Conservation (phyloP, 2,113 vertebrate species). For the Proteles cristata region DNA sequence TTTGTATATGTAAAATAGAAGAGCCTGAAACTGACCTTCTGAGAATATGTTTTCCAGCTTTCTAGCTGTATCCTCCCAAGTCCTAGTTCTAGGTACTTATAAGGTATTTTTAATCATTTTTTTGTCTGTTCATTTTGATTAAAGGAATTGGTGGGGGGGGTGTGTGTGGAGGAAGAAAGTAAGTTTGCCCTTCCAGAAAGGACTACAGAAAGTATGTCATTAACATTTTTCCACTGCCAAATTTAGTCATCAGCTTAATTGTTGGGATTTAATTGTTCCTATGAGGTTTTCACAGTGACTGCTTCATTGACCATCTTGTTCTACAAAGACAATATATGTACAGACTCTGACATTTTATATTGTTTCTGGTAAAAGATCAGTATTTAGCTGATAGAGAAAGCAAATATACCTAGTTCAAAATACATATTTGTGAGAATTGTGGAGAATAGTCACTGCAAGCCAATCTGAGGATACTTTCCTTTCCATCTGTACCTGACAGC, state of each 20-base stretch:
- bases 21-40: not conserved
- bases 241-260: slow-evolving; percentile 67
- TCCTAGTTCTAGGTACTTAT: not conserved
- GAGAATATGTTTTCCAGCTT: not conserved
- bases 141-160: not conserved
- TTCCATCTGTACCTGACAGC: not conserved
- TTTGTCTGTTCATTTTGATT: slow-evolving; percentile 47
- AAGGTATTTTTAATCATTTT: slow-evolving; percentile 41
- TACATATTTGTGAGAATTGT: not conserved
- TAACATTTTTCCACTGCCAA: slow-evolving; percentile 56
- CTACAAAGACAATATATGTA: slow-evolving; percentile 43
- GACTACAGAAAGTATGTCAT: slow-evolving; percentile 48
- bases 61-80: not conserved
- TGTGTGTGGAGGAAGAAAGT: not conserved
- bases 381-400: not conserved
- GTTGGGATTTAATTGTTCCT: slow-evolving; percentile 71
- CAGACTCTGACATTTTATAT: not conserved
- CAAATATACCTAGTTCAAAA: slow-evolving; percentile 3
- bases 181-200: slow-evolving; percentile 51
- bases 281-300: slow-evolving; percentile 54
- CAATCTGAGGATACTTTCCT: slow-evolving; percentile 32
- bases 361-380: not conserved
- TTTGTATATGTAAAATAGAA: not conserved
- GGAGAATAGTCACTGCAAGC: not conserved
- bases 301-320: slow-evolving; percentile 61